Conservation (phyloP, 2,888 invertebrate species). For the Priocnemis perturbator region DNA sequence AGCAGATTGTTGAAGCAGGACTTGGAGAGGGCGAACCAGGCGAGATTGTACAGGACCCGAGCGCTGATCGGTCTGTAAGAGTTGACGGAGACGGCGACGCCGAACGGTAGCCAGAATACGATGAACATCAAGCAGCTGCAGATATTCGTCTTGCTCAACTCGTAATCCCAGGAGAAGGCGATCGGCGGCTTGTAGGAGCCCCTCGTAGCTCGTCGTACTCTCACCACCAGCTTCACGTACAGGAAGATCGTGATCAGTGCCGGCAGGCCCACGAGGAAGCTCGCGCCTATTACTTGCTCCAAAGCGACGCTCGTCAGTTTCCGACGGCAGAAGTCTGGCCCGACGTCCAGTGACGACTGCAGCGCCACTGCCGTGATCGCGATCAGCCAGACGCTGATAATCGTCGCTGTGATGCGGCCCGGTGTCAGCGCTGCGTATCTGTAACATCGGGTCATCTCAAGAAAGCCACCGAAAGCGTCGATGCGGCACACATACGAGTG, state of each 20-base stretch:
- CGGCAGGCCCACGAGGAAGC: slow-evolving; percentile 80
- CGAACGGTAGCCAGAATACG: slow-evolving; percentile 83
- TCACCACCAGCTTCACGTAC: slow-evolving; percentile 77
- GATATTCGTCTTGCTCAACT: slow-evolving; percentile 81
- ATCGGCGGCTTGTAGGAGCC: slow-evolving; percentile 81
- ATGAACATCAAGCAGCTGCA: slow-evolving; percentile 81
- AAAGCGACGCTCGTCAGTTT: slow-evolving; percentile 77
- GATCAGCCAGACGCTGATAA: slow-evolving; percentile 78
- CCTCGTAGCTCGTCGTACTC: slow-evolving; percentile 77
- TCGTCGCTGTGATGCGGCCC: slow-evolving; percentile 76
- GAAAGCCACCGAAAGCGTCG: too few relatives aligned
- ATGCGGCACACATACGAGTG: too few relatives aligned
- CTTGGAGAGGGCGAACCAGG: slow-evolving; percentile 84
- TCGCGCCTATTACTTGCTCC: slow-evolving; percentile 78
- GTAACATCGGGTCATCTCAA: slow-evolving; percentile 13
- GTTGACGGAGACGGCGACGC: slow-evolving; percentile 78
- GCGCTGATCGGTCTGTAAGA: slow-evolving; percentile 76
- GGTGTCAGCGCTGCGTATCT: slow-evolving; percentile 76
- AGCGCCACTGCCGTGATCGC: slow-evolving; percentile 78
- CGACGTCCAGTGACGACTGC: slow-evolving; percentile 80
- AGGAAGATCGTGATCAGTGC: slow-evolving; percentile 77
- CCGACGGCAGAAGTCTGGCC: slow-evolving; percentile 83
- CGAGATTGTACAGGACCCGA: slow-evolving; percentile 80
- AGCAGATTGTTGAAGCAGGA: slow-evolving; percentile 82
- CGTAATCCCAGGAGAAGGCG: slow-evolving; percentile 80